phyloP scores from a whole-genome alignment of 1,140 invertebrate species.

The Panulirus ornatus region DNA sequence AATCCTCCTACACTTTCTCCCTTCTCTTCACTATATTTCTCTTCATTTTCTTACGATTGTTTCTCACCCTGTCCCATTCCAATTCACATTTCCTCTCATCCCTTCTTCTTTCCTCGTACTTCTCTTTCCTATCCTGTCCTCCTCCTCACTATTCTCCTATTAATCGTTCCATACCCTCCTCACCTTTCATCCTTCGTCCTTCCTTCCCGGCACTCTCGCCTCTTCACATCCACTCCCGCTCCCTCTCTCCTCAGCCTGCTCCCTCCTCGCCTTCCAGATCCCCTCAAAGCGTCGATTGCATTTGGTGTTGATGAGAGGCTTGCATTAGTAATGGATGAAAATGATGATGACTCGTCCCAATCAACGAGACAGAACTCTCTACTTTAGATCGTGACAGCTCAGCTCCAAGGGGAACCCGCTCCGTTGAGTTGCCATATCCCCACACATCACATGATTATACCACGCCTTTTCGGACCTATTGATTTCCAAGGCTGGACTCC shows the following conservation, averaged over 20 bases:
- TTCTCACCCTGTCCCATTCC: too few relatives aligned
- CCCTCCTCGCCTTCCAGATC: constrained; percentile 41
- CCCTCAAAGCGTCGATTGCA: constrained; percentile 66
- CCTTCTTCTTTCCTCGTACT: too few relatives aligned
- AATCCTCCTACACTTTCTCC: background rate
- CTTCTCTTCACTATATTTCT: background rate
- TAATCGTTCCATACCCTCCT: too few relatives aligned
- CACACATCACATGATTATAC: background rate
- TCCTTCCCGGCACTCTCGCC: background rate
- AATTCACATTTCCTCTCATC: too few relatives aligned
- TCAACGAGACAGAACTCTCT: constrained; percentile 61
- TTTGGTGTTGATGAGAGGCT: constrained; percentile 63
- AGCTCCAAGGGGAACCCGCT: background rate
- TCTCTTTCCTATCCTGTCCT: too few relatives aligned
- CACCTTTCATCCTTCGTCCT: too few relatives aligned
- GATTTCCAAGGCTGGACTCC: background rate
- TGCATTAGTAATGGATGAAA: constrained; percentile 67
- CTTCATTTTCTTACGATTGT: background rate
- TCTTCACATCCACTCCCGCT: background rate
- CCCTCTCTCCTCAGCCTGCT: constrained; percentile 22
- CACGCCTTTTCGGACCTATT: background rate
- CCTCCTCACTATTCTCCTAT: too few relatives aligned
- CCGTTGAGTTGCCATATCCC: background rate
- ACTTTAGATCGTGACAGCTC: constrained; percentile 58
- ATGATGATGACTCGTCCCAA: constrained; percentile 63